Evolutionary conservation across 1,140 invertebrate genomes (phyloP).

Genomic region (Drosophila nebulosa): DNA sequence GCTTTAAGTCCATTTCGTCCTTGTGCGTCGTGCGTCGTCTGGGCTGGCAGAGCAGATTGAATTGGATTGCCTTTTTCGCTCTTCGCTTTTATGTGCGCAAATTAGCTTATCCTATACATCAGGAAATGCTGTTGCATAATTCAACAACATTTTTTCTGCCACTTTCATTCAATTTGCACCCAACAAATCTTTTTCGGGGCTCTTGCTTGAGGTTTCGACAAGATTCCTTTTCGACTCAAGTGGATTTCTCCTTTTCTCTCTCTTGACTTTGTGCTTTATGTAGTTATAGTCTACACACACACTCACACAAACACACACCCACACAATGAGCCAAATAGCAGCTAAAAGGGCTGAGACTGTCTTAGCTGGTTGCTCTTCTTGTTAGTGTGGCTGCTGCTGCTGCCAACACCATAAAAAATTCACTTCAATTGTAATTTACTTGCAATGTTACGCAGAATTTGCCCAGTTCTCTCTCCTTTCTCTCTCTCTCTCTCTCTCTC

Average conservation of each 20-base stretch:
- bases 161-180: constrained; percentile 80
- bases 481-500: neutral
- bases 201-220: constrained; percentile 38
- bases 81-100: constrained; percentile 63
- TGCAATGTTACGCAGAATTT: constrained; percentile 47
- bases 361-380: neutral
- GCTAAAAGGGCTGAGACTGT: constrained; percentile 38
- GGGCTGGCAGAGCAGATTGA: neutral
- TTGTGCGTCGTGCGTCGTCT: neutral
- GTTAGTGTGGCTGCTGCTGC: constrained; percentile 1
- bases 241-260: constrained; percentile 1
- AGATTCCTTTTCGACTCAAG: neutral
- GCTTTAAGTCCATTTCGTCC: constrained; percentile 6
- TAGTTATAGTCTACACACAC: neutral
- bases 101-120: constrained; percentile 75
- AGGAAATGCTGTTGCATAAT: constrained; percentile 72
- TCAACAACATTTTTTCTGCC: constrained; percentile 77
- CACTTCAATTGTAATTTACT: constrained; percentile 69
- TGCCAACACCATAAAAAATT: constrained; percentile 54
- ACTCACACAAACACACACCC: neutral
- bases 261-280: constrained; percentile 8
- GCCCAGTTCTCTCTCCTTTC: constrained; percentile 11
- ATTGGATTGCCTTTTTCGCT: constrained; percentile 21
- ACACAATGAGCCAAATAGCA: neutral
- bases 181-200: constrained; percentile 48